phyloP scores from a whole-genome alignment of 1,140 invertebrate species.

The Melanaphis sacchari region DNA sequence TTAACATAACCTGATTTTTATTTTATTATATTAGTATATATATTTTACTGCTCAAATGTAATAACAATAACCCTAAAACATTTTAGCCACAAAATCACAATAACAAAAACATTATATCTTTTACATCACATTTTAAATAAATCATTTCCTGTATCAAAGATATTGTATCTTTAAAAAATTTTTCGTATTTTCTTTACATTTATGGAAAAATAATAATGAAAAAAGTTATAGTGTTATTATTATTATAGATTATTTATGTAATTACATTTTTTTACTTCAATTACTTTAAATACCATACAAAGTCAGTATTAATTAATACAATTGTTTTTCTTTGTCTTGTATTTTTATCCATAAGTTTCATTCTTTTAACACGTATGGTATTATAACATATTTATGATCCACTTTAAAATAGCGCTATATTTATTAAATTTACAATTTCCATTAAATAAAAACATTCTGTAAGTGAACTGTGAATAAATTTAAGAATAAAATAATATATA shows the following conservation, averaged over 20 bases:
- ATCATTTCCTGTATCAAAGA: not conserved
- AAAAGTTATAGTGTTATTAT: not conserved
- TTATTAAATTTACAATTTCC: not conserved
- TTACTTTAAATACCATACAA: not conserved
- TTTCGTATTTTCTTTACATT: not conserved
- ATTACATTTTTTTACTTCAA: slow-evolving; percentile 6
- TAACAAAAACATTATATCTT: not conserved
- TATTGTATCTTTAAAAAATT: not conserved
- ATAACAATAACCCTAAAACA: not conserved
- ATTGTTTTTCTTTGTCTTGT: not conserved
- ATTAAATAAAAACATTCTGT: not conserved
- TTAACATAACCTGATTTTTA: not conserved
- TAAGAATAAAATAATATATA: not conserved
- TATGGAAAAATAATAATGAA: not conserved
- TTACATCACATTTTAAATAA: not conserved
- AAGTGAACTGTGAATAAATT: not conserved
- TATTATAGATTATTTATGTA: not conserved
- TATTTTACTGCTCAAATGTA: not conserved
- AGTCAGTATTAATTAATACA: not conserved
- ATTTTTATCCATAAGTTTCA: not conserved
- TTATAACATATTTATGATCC: not conserved
- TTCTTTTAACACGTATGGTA: not conserved
- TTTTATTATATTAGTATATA: not conserved
- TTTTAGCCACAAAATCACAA: not conserved
- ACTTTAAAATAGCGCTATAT: not conserved